Base-by-base conservation (phyloP, 53 echinoderm and acorn worm species). In the Astropecten irregularis region DNA sequence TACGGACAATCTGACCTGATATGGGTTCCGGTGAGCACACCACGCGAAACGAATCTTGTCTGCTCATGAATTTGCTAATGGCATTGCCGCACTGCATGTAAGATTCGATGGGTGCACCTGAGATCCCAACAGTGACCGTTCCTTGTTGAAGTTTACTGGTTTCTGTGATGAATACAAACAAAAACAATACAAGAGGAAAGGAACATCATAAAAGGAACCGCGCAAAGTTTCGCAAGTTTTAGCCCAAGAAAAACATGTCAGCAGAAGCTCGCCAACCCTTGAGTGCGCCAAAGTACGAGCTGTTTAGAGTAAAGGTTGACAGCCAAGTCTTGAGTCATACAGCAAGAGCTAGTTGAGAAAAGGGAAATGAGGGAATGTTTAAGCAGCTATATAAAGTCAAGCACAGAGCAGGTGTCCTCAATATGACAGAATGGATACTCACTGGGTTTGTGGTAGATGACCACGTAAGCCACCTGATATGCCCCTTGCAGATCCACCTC, bases 381-480 rank as follows among this genome's bases (percentile, higher is more conserved):
- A n/a, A n/a, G n/a, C n/a, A n/a, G n/a, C n/a, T n/a, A n/a, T n/a
- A n/a, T n/a, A n/a, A n/a, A n/a, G n/a, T n/a, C n/a, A n/a, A n/a
- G n/a, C n/a, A n/a, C n/a, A n/a, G n/a, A n/a, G n/a, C n/a, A n/a
- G n/a, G n/a, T n/a, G n/a, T n/a, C n/a, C n/a, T n/a, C n/a, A n/a
- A n/a, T n/a, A n/a, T n/a, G n/a, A n/a, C n/a, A n/a, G n/a, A n/a
- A n/a, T n/a, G 6, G 4, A 46, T 68, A 68, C 47, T 68, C 18
- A 46, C 68, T 47, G 14, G 16, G 27, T 23, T 39, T 32, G 23
- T 33, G 10, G 62, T 79, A 79, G 79, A 79, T 79, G 9, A 29
- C 63, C n/a, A 79, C 47, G 27, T 59, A 19, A 32, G 46, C 46
- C 31, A 79, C 57, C 31, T 8, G n/a, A 31, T 79, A 79, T 11